phyloP scores from a whole-genome alignment of 1,140 invertebrate genomes.

The Drosophila dunni region DNA sequence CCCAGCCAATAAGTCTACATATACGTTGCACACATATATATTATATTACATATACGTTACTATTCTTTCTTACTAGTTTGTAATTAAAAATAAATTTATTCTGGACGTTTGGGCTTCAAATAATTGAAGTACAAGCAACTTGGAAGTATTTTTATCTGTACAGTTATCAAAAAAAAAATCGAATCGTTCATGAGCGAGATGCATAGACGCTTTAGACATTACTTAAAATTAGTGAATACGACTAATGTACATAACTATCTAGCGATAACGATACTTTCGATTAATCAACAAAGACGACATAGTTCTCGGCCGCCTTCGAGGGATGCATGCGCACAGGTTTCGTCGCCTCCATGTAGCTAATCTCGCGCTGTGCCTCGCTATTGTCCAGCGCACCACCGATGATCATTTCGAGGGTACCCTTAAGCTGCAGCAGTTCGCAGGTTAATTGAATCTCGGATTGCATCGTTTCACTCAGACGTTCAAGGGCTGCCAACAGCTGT shows the following conservation, averaged over 20 bases:
- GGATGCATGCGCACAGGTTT: slow-evolving; percentile 51
- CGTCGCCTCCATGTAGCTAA: slow-evolving; percentile 10
- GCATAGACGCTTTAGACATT: background rate
- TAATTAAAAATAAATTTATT: too few species aligned
- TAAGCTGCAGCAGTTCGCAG: slow-evolving; percentile 87
- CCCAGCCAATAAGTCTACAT: too few species aligned
- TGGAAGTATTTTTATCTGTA: background rate
- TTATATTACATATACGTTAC: too few species aligned
- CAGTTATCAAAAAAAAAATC: background rate
- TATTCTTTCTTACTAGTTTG: too few species aligned
- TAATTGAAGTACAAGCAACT: background rate
- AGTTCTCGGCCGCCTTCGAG: slow-evolving; percentile 52
- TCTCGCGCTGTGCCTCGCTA: slow-evolving; percentile 27
- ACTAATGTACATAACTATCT: too few species aligned
- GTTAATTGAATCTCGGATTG: slow-evolving; percentile 89
- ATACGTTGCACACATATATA: too few species aligned
- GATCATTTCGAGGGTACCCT: slow-evolving; percentile 90
- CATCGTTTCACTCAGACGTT: slow-evolving; percentile 87
- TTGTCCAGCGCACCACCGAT: slow-evolving; percentile 86
- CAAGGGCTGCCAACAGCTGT: slow-evolving; percentile 87
- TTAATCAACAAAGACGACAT: slow-evolving; percentile 60
- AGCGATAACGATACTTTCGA: background rate
- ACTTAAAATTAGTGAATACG: background rate
- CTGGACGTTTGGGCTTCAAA: background rate
- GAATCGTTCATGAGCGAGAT: too few species aligned